Evolutionary conservation across 2,888 invertebrate species (phyloP).

Genomic region (Agriopis leucophaearia): DNA sequence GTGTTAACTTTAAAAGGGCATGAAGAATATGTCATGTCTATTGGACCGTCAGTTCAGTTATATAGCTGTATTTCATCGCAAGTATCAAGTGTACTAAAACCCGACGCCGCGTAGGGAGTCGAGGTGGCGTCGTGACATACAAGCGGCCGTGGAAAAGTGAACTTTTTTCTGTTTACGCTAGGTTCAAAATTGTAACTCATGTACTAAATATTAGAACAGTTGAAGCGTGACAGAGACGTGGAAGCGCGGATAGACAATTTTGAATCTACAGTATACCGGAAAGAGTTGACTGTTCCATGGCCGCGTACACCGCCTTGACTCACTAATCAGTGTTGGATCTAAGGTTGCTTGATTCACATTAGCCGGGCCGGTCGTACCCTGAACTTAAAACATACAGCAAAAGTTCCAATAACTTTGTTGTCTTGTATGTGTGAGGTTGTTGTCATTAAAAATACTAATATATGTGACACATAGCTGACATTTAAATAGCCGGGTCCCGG

Average conservation of each 20-base stretch:
- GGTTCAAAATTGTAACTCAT: too few relatives aligned
- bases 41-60: slow-evolving; percentile 38
- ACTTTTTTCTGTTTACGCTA: too few relatives aligned
- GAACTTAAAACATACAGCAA: neutral
- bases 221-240: too few relatives aligned
- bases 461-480: neutral
- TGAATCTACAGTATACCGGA: too few relatives aligned
- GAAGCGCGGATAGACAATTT: too few relatives aligned
- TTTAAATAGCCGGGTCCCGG: neutral
- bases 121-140: too few relatives aligned
- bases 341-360: neutral
- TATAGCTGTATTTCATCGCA: slow-evolving; percentile 49
- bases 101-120: too few relatives aligned
- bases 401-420: neutral
- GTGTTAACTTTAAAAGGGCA: slow-evolving; percentile 58
- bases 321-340: neutral
- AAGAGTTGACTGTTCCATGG: too few relatives aligned
- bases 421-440: neutral
- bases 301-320: too few relatives aligned
- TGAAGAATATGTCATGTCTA: slow-evolving; percentile 51
- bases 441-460: neutral
- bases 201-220: too few relatives aligned
- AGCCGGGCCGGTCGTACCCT: neutral
- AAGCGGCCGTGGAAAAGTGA: too few relatives aligned
- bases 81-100: slow-evolving; percentile 35